These are phyloP conservation scores for Clarias macrocephalus DNA, from an alignment of 2,113 vertebrate species.

Conservation along the genomic window DNA sequence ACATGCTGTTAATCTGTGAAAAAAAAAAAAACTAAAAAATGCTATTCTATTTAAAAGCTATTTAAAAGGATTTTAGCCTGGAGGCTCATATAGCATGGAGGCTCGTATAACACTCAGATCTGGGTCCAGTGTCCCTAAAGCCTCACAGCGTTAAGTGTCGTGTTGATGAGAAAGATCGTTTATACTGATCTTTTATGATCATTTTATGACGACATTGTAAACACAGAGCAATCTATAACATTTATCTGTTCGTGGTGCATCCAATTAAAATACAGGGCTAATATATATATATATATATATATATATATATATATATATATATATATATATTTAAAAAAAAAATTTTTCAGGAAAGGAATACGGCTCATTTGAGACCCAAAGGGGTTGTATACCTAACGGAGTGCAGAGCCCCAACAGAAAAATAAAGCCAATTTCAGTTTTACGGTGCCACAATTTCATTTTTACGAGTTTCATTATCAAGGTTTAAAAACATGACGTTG, in stretches of 20 bases:
- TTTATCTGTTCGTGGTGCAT: background rate
- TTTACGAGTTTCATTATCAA: constrained; percentile 55
- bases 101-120: background rate
- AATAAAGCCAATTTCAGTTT: constrained; percentile 22
- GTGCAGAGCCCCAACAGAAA: constrained; percentile 15
- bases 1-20: background rate
- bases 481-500: constrained; percentile 58
- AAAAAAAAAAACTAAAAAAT: background rate
- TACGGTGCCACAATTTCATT: constrained; percentile 39
- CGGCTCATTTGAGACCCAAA: constrained; percentile 22
- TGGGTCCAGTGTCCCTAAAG: background rate
- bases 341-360: background rate
- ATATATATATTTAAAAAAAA: background rate
- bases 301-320: background rate
- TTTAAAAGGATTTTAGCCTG: background rate
- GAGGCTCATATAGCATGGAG: background rate
- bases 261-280: background rate
- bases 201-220: background rate
- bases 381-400: background rate
- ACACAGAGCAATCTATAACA: background rate
- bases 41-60: background rate
- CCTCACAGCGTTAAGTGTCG: background rate
- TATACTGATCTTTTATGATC: background rate
- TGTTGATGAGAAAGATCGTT: background rate
- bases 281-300: background rate